These are phyloP conservation scores for Xiphophorus hellerii DNA, from an alignment of 2,113 vertebrate species.

Conservation along the genomic window DNA sequence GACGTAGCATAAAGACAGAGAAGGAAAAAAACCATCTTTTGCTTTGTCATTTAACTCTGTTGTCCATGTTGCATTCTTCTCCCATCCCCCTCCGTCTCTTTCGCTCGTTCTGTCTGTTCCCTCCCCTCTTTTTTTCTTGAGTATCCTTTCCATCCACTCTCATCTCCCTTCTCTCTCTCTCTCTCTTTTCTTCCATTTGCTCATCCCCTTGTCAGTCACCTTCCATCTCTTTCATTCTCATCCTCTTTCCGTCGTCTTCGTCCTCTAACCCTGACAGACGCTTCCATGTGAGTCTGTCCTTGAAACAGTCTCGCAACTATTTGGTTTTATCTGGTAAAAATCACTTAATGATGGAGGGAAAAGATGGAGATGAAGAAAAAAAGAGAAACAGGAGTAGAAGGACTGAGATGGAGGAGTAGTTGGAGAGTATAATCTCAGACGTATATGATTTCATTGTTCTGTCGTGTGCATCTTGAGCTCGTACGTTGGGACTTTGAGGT, in stretches of 20 bases:
- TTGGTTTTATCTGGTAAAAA: constrained; percentile 44
- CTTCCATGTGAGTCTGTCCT: constrained; percentile 43
- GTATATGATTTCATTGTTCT: constrained; percentile 44
- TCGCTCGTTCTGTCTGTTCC: constrained; percentile 32
- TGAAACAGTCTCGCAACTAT: constrained; percentile 59
- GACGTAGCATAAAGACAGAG: constrained; percentile 12
- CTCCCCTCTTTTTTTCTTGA: constrained; percentile 26
- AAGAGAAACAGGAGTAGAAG: constrained; percentile 44
- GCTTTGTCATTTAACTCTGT: constrained; percentile 24
- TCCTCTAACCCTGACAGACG: constrained; percentile 12
- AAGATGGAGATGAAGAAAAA: constrained; percentile 33
- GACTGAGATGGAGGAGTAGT: constrained; percentile 49
- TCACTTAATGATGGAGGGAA: constrained; percentile 48
- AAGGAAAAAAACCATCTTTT: constrained; percentile 1
- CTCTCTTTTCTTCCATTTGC: constrained; percentile 49
- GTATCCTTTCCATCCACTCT: constrained; percentile 37
- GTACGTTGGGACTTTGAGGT: constrained; percentile 37
- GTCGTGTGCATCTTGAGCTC: background rate
- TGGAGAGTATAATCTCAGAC: constrained; percentile 34
- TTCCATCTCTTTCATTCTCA: constrained; percentile 50
- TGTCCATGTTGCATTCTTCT: constrained; percentile 73
- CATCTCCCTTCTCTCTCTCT: constrained; percentile 27
- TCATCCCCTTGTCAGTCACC: constrained; percentile 71
- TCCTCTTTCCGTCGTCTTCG: constrained; percentile 4
- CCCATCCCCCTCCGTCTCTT: constrained; percentile 59